Conservation (phyloP, 2,797 vertebrate species). For the Mormyrus hasselquistii region DNA sequence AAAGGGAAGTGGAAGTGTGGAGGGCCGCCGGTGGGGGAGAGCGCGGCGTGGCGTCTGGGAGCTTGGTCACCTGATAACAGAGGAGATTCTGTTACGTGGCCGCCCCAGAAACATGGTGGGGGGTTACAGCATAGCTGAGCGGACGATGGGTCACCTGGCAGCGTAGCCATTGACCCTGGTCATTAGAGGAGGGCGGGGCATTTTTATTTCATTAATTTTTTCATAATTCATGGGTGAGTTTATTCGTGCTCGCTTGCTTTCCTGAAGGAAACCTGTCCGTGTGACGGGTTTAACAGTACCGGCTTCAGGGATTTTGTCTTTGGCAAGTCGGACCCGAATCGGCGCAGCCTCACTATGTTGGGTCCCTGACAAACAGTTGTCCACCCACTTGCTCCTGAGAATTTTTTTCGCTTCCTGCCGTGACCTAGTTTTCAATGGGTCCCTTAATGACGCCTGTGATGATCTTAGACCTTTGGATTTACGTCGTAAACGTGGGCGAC, state of each 20-base stretch:
- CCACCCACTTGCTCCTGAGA: not conserved
- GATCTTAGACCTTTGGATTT: slow-evolving; percentile 38
- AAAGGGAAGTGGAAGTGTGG: slow-evolving; percentile 65
- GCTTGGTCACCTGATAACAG: slow-evolving; percentile 77
- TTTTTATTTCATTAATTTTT: not conserved
- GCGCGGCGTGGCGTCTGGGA: slow-evolving; percentile 56
- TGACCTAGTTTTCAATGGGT: not conserved
- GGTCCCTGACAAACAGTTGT: not conserved
- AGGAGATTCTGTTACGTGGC: slow-evolving; percentile 72
- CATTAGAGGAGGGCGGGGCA: not conserved
- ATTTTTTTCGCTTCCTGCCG: not conserved
- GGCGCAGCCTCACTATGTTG: not conserved
- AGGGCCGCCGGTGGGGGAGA: slow-evolving; percentile 43
- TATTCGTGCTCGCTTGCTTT: slow-evolving; percentile 43
- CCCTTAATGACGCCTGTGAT: not conserved
- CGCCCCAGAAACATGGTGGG: slow-evolving; percentile 54
- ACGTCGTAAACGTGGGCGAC: slow-evolving; percentile 35
- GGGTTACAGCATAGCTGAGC: slow-evolving; percentile 27
- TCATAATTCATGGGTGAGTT: slow-evolving; percentile 40
- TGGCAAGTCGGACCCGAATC: slow-evolving; percentile 32
- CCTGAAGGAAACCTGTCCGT: slow-evolving; percentile 1
- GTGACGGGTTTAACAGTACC: slow-evolving; percentile 26
- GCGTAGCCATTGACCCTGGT: not conserved
- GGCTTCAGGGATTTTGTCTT: not conserved
- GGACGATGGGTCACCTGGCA: slow-evolving; percentile 30